Base-by-base conservation (phyloP, 2,113 vertebrate species). In the Fregata magnificens region DNA sequence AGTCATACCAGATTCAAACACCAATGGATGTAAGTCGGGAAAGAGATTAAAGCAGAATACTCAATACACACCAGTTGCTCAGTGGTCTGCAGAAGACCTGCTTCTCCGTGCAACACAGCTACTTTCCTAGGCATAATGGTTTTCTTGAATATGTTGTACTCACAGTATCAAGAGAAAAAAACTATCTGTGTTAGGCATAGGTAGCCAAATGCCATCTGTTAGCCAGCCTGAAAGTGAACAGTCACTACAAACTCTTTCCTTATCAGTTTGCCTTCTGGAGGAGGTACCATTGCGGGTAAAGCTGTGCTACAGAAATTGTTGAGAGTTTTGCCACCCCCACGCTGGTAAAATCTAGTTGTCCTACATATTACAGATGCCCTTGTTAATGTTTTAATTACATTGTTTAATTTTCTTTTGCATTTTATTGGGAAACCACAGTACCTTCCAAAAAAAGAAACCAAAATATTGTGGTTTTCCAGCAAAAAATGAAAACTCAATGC, bases 341-440 rank as follows among this genome's bases (percentile, higher is more conserved):
- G 47, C 3, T 3, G 34, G 28, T 26, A 76, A 86, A 67, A 9
- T 61, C 40, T 28, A 29, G 14, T 29, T 34, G 9, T 58, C 77
- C 32, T 81, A 31, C 8, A 3, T 47, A 28, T 36, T 16, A 25
- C 40, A 76, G 20, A 55, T 31, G 8, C 9, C 7, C 52, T 31
- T n/a, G 1, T 6, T 56, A 6, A 7, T 9, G 8, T 42, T 25
- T 38, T 65, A 45, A 62, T 74, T 25, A 11, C 0, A 1, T 17
- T 21, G 28, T 22, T 62, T 20, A 2, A 32, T 34, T 63, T 29
- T 55, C 8, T 34, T 63, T 20, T 10, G 9, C 7, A 7, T 52
- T 52, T 78, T 47, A 28, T 3, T 47, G 31, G 59, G 58, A 85
- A 72, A 58, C 10, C 36, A 53, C 8, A 47, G 52, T 9, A 14